phyloP scores from a whole-genome alignment of 2,113 vertebrate species.

The Irena cyanogastra region DNA sequence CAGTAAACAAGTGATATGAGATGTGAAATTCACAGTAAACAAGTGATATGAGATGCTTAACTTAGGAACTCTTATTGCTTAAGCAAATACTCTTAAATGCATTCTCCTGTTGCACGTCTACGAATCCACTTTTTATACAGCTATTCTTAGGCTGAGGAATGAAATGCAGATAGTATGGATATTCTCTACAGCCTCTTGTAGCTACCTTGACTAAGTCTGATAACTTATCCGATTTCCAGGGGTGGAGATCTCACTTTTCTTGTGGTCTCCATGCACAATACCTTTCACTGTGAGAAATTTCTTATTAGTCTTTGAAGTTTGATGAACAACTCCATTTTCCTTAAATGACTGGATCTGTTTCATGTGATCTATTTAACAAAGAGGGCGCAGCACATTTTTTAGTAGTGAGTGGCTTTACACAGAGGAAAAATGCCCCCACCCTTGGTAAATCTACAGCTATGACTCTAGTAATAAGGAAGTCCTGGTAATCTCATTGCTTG shows the following conservation, averaged over 20 bases:
- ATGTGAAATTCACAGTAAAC: background rate
- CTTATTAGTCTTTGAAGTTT: background rate
- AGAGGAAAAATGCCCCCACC: background rate
- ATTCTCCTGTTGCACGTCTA: background rate
- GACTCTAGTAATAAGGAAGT: background rate
- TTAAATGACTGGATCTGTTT: background rate
- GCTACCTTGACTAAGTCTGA: background rate
- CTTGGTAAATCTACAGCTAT: conserved; percentile 10
- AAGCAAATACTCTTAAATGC: background rate
- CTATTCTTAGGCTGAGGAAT: background rate
- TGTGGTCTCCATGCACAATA: background rate
- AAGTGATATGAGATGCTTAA: background rate
- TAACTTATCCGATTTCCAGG: background rate
- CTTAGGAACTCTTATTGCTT: background rate
- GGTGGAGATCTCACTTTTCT: background rate
- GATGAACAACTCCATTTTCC: background rate
- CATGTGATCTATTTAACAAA: background rate
- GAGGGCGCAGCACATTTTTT: conserved; percentile 32
- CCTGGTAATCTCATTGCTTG: background rate
- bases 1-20: background rate
- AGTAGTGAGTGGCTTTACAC: background rate
- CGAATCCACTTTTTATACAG: background rate
- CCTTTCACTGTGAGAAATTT: background rate
- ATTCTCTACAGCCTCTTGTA: background rate
- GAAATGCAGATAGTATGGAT: background rate